Conservation (phyloP, 2,113 vertebrate species). For the Uria lomvia region DNA sequence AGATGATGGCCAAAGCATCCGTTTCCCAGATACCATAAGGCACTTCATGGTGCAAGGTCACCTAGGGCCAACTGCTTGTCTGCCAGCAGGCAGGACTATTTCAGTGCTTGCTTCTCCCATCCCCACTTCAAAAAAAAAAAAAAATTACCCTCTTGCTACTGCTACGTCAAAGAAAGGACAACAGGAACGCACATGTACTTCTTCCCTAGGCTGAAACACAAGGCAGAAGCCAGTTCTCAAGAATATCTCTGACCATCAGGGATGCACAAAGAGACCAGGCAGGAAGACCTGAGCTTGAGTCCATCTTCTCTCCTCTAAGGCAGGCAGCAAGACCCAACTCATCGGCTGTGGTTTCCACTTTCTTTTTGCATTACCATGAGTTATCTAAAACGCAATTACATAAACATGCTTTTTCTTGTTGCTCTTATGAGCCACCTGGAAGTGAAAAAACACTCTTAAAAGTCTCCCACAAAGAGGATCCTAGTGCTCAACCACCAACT, state of each 20-base stretch:
- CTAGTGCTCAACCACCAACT: background rate
- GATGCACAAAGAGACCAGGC: background rate
- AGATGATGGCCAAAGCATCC: background rate
- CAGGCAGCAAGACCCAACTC: background rate
- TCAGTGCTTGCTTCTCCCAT: background rate
- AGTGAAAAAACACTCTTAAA: background rate
- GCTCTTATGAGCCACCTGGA: background rate
- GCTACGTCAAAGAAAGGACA: background rate
- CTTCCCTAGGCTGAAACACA: background rate
- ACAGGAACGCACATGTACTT: background rate
- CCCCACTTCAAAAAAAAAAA: background rate
- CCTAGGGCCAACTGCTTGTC: background rate
- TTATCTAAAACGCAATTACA: background rate
- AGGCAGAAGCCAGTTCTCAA: background rate
- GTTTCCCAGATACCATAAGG: background rate
- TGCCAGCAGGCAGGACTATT: background rate
- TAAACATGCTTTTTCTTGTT: background rate
- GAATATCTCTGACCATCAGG: background rate
- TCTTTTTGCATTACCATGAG: background rate
- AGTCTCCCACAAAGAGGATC: background rate
- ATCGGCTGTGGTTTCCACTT: background rate
- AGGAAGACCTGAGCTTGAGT: accelerated
- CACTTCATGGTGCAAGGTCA: background rate
- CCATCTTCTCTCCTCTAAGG: background rate
- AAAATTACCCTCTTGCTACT: background rate